Base-by-base conservation (phyloP, 2,113 vertebrate species). In the Microcebus griseorufus region DNA sequence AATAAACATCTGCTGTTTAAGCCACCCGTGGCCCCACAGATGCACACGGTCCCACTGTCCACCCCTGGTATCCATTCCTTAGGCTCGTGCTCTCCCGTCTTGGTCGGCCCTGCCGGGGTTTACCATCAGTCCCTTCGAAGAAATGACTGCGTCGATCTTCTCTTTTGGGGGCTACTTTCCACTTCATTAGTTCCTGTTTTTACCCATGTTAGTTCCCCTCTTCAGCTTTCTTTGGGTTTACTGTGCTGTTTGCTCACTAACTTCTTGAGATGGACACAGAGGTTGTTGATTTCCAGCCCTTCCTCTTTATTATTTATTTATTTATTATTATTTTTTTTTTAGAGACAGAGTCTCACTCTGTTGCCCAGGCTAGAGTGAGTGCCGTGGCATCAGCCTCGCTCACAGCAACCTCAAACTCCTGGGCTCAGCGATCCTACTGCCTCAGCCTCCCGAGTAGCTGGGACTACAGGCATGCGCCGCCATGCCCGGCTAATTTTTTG, bases 271-370 rank as follows among this genome's bases (percentile, higher is more conserved):
- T 3, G 11, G 25, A 69, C 3, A 14, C 45, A 45, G 45, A n/a
- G 42, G 14, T 5, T 2, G 32, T 9, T 34, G 51, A 29, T 3
- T 23, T 62, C 17, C 9, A 23, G 51, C 69, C 9, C 0, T 6
- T 42, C 27, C 51, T 70, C n/a, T 89, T 27, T 48, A 10, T 45
- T 45, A 45, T 45, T 45, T 45, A 45, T 45, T 45, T 45, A 45
- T 45, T 45, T 45, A 1, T 45, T 45, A 45, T 45, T 45, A 45
- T 45, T 45, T 8, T 45, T 45, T 45, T 45, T 45, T 45, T 45
- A 45, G 42, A 45, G 42, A 45, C 42, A 45, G 42, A 45, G 42
- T 45, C 42, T 45, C 42, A 1, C 42, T 45, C 7, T 45, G 42
- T 45, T 45, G 42, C 42, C 42, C 42, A 45, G 42, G 42, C 42